Evolutionary conservation across 2,113 vertebrate species (phyloP), one percentile per base, ranked within the genome.

Genomic region (Chaenogobius annularis): DNA sequence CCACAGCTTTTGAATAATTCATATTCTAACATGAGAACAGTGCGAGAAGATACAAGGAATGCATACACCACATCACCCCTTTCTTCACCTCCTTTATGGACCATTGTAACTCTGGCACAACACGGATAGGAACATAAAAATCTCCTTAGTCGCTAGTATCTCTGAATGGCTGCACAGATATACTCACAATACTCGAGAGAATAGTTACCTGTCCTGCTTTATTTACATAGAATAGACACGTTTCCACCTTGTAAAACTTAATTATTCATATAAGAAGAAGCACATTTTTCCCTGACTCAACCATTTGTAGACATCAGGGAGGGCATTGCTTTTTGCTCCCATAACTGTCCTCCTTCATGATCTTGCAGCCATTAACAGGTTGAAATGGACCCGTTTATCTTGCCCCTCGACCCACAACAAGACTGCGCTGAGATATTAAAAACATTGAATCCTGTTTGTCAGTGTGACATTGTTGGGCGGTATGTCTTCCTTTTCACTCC

Each of bases 1-100:
- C 77, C 73, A 68, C 62, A 58, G 13, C 20, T 12, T 22, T 87
- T 93, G 80, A 91, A 93, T 93, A 85, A 93, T 92, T 92, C 87
- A 5, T 52, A 70, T 83, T 86, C 81, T 75, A 75, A 81, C 81
- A 83, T 48, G 76, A 80, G 80, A 88, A 80, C 82, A 74, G 84
- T 44, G 69, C 80, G 66, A 74, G 68, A 77, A 70, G 71, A 85
- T 70, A 85, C 35, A 40, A 88, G 82, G 73, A 73, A 81, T 69
- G 84, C 62, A 77, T 70, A 23, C 78, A 48, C 65, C 73, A 58
- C 79, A 44, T 67, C 73, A 58, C 15, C 58, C 63, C 63, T 48
- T 58, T 26, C 11, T 58, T 26, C 12, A 22, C 59, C 61, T 31
- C 37, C 66, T 47, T 64, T 12, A 26, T 77, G 68, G 63, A 66